These are phyloP conservation scores for Paracentrotus lividus DNA, from an alignment of 53 echinoderm and acorn worm genomes.

Conservation along the genomic window DNA sequence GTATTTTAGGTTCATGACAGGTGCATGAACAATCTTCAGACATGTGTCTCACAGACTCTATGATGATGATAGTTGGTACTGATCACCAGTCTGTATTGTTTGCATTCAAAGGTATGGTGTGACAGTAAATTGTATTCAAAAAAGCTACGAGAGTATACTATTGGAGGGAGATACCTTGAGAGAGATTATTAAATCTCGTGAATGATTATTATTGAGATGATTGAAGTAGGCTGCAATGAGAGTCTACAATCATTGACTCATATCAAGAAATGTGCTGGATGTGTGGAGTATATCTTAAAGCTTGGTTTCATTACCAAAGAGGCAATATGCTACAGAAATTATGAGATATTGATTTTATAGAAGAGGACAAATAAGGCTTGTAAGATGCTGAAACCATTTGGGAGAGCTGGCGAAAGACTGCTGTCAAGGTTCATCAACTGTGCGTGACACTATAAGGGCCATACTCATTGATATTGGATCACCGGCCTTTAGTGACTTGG, in stretches of 20 bases:
- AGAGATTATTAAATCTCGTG: background rate
- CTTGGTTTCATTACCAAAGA: background rate
- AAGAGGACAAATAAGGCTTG: background rate
- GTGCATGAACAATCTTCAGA: background rate
- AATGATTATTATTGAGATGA: too few relatives aligned
- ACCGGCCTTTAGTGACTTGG: background rate
- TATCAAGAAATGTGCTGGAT: background rate
- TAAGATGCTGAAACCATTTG: background rate
- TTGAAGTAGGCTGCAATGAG: too few relatives aligned
- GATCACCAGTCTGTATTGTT: background rate
- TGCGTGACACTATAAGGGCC: background rate
- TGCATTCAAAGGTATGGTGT: background rate
- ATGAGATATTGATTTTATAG: background rate
- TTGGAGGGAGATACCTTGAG: background rate
- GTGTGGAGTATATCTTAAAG: background rate
- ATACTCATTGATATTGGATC: background rate
- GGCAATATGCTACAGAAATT: background rate
- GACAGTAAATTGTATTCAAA: background rate
- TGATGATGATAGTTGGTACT: background rate
- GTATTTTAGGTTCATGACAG: conserved; percentile 2
- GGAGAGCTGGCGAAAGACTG: background rate
- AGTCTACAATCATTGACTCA: background rate
- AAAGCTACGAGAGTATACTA: background rate
- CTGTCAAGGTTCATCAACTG: background rate
- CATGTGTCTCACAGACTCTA: conserved; percentile 13